Evolutionary conservation across 2,888 invertebrate species (phyloP), one percentile per base, ranked within the genome.

Genomic region (Drosophila mimetica): DNA sequence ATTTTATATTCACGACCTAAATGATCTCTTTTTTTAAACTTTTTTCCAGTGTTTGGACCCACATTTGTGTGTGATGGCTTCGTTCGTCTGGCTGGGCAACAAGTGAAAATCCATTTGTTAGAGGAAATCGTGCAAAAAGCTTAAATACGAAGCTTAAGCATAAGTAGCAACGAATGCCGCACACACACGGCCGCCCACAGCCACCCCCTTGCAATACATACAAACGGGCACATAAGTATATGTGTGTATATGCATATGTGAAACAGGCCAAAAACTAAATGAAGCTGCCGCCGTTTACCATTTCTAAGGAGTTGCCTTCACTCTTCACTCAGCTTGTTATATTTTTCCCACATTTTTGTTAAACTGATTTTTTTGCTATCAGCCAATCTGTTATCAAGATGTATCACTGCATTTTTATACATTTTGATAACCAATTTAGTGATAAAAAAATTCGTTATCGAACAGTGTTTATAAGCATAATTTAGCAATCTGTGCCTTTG

Each of bases 91-190:
- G 53, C 58, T 77, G 83, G 81, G 81, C 81, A 82, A 82, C 86
- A 82, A 86, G 81, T 82, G 86, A 86, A 82, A 82, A 82, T 82
- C 81, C 81, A 82, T 82, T 82, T 82, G 81, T 82, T 82, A 83
- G 86, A 82, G 81, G 81, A 82, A 82, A 82, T 82, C 86, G 81
- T 86, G 81, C 81, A 82, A 82, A 82, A 86, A 89, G 89, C 89
- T 86, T 88, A 89, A 89, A 89, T 86, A 86, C 85, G 75, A 83
- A 86, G 86, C 80, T 86, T 86, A 81, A 88, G 78, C 75, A 80
- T 75, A 81, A 82, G 83, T 76, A 78, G 74, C 77, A 66, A 67
- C 55, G 71, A 70, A 59, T 70, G 78, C 65, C 75, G 47, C 70
- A 67, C 60, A 55, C 41, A 44, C 42, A 32, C 18, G 0, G 58